phyloP scores from a whole-genome alignment of 2,113 vertebrate genomes.

The Dendrocopos noguchii region DNA sequence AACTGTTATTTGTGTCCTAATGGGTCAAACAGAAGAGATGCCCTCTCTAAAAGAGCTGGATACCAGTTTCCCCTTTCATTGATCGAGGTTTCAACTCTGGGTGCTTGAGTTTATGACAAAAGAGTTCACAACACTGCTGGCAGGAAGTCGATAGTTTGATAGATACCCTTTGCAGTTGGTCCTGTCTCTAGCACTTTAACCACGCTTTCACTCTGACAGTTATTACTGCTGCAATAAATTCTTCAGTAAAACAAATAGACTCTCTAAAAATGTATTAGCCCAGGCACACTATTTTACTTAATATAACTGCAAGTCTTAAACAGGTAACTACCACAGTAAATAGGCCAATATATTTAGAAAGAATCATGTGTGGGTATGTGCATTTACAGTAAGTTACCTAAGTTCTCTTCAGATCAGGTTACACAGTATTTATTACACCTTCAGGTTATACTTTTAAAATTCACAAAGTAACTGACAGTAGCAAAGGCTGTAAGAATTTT shows the following conservation, averaged over 20 bases:
- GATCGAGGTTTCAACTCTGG: constrained; percentile 78
- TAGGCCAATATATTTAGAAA: constrained; percentile 76
- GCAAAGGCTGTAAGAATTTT: background rate
- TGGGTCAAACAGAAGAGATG: constrained; percentile 82
- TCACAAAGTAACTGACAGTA: constrained; percentile 13
- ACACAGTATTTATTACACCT: constrained; percentile 46
- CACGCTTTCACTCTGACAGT: constrained; percentile 87
- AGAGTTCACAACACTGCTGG: constrained; percentile 85
- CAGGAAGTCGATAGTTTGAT: constrained; percentile 88
- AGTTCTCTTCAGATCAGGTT: constrained; percentile 42
- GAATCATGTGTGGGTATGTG: constrained; percentile 31
- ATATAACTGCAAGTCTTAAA: constrained; percentile 87
- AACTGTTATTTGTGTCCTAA: constrained; percentile 78
- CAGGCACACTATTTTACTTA: constrained; percentile 87
- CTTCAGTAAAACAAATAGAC: constrained; percentile 85
- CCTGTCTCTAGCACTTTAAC: constrained; percentile 86
- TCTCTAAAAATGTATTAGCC: constrained; percentile 86
- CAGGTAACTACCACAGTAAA: constrained; percentile 78
- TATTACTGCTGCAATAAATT: constrained; percentile 94
- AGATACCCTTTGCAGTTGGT: constrained; percentile 83
- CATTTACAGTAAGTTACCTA: constrained; percentile 7
- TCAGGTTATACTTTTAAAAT: constrained; percentile 49
- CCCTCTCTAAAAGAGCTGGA: constrained; percentile 82
- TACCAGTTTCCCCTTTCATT: constrained; percentile 82
- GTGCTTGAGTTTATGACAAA: constrained; percentile 88